Evolutionary conservation across 1,140 invertebrate species (phyloP).

Genomic region (Bemisia tabaci): DNA sequence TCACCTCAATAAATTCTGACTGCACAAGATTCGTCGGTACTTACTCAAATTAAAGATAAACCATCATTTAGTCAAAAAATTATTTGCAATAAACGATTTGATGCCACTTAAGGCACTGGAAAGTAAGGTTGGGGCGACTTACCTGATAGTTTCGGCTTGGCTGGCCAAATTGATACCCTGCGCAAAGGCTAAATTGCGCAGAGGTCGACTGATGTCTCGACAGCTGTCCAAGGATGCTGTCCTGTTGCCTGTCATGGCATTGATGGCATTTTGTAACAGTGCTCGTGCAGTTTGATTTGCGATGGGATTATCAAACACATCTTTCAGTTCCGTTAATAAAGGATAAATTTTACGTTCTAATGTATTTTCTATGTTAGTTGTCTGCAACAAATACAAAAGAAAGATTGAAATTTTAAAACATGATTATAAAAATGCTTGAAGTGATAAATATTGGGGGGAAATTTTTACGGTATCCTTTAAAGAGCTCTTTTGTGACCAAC

Average conservation of each 20-base stretch:
- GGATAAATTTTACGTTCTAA: slow-evolving; percentile 49
- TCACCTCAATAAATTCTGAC: too few relatives aligned
- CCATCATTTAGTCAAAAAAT: too few relatives aligned
- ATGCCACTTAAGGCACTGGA: too few relatives aligned
- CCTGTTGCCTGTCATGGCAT: slow-evolving; percentile 50
- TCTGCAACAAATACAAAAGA: slow-evolving; percentile 28
- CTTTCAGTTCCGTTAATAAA: slow-evolving; percentile 49
- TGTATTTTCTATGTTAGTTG: slow-evolving; percentile 38
- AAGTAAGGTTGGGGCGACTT: too few relatives aligned
- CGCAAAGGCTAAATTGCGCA: slow-evolving; percentile 49
- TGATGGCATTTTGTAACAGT: slow-evolving; percentile 46
- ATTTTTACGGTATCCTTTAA: too few relatives aligned
- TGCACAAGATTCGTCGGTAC: too few relatives aligned
- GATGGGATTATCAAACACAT: slow-evolving; percentile 56
- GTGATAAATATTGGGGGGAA: too few relatives aligned
- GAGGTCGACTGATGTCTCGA: slow-evolving; percentile 52
- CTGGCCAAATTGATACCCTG: slow-evolving; percentile 35
- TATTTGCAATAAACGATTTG: too few relatives aligned
- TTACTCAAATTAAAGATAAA: too few relatives aligned
- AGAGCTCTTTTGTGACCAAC: too few relatives aligned
- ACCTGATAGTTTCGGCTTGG: slow-evolving; percentile 18
- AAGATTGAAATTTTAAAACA: not conserved
- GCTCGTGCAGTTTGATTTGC: slow-evolving; percentile 56
- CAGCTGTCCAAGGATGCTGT: slow-evolving; percentile 52
- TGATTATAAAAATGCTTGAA: too few relatives aligned